These are phyloP conservation scores for Clarias macrocephalus DNA, from an alignment of 2,113 vertebrate species.

Conservation along the genomic window DNA sequence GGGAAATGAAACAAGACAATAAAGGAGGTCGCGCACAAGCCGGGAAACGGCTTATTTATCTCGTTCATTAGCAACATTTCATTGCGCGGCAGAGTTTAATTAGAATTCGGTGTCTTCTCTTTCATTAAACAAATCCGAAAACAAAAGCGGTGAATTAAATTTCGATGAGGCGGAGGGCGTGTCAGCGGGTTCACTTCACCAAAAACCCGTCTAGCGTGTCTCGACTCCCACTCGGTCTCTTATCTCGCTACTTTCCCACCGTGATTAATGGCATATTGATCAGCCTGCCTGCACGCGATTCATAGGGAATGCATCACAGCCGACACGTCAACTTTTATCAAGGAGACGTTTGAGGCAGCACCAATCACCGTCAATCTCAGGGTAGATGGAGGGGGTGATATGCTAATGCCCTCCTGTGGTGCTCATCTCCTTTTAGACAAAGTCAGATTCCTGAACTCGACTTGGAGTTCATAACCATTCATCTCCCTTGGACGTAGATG, in stretches of 20 bases:
- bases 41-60: background rate
- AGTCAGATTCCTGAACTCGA: slow-evolving; percentile 18
- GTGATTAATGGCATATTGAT: slow-evolving; percentile 57
- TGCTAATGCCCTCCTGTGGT: slow-evolving; percentile 38
- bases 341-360: slow-evolving; percentile 18
- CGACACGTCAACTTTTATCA: slow-evolving; percentile 42
- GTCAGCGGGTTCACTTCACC: background rate
- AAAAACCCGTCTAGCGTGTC: slow-evolving; percentile 17
- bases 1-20: background rate
- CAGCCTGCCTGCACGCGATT: slow-evolving; percentile 41
- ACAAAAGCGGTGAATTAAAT: slow-evolving; percentile 11
- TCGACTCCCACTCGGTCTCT: slow-evolving; percentile 27
- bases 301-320: slow-evolving; percentile 44
- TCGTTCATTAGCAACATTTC: background rate
- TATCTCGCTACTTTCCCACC: slow-evolving; percentile 35
- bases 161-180: background rate
- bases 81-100: background rate
- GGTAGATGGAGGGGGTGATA: slow-evolving; percentile 34
- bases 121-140: background rate
- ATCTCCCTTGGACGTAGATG: slow-evolving; percentile 16
- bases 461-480: slow-evolving; percentile 36
- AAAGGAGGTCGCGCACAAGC: background rate
- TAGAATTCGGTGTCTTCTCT: background rate
- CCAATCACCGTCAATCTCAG: slow-evolving; percentile 47
- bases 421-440: slow-evolving; percentile 21